Base-by-base conservation (phyloP, 2,113 vertebrate species). In the Semicossyphus pulcher region DNA sequence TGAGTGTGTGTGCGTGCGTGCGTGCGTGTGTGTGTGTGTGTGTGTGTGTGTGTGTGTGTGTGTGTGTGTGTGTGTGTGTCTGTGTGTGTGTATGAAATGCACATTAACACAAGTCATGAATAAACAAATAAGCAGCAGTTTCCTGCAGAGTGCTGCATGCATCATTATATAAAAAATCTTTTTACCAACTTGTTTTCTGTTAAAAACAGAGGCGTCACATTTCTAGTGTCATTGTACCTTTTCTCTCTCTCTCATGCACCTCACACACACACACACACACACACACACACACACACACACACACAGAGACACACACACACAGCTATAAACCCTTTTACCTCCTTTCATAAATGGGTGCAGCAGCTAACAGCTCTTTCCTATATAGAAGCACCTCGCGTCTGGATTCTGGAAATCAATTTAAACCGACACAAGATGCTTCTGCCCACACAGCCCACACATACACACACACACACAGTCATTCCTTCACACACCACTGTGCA, bases 391-490 rank as follows among this genome's bases (percentile, higher is more conserved):
- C 61, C 73, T 52, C 57, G 68, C 18, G 67, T 85, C 75, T 78
- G 72, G 79, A 80, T 83, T 87, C 80, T 76, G 78, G 69, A 92
- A 85, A 92, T 92, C 89, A 88, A 82, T 88, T 87, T 79, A 78
- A 45, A 78, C 66, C 29, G 37, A 80, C 79, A 80, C 59, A 85
- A 72, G 76, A 83, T 57, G 68, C 71, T 66, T 72, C 78, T 87
- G 70, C 84, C 86, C 78, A 86, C 85, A 75, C 83, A 81, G 57
- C 80, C 80, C 82, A 44, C 34, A 44, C 73, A 72, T 57, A 56
- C 75, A 61, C 47, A 32, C 29, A 54, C 8, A 7, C 20, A 48
- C 28, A 8, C 51, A 36, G n/a, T 49, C 28, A 4, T 58, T 53
- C 36, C 21, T 52, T 52, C 51, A 58, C 10, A 23, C 71, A 80